Evolutionary conservation across 2,888 invertebrate genomes (phyloP), one percentile per base, ranked within the genome.

Genomic region (Tipula unca): DNA sequence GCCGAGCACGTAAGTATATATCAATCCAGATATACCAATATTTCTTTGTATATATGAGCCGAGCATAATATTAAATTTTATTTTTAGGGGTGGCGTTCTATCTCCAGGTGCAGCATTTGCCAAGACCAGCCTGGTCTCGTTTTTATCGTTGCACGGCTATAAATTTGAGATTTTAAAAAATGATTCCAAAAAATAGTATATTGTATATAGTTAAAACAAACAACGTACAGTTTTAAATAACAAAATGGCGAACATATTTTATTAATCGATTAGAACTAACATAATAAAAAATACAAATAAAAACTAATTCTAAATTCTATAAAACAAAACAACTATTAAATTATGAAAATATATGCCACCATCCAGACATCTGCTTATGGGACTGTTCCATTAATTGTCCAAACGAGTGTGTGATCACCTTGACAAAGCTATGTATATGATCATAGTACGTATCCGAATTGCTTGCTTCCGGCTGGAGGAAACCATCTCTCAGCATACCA

Each of bases 101-200:
- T 92, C 97, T 0, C 95, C 97, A 0, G 97, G 94, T 0, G 93
- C 93, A n/a, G 96, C 96, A 0, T 97, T 97, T 91, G 92, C 91
- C 3, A 93, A 96, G 87, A 97, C 97, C 0, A 92, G 92, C n/a
- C 90, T 97, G 29, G 92, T 96, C 86, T 92, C 95, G 29, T 92
- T 94, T 86, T 91, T 98, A 6, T 91, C 92, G 86, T 92, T 94
- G 54, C 93, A 94, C 89, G 94, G 93, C 54, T 88, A 94, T 14
- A 93, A 90, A 82, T 95, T 94, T 89, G 93, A 94, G 89, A 91
- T 83, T 83, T 83, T 83, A 8, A 5, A 83, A 83, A 32, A 35
- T 35, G 83, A 83, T 83, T 32, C 83, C 94, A 32, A 82, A 82
- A 35, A 85, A 35, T 25, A n/a, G n/a, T n/a, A n/a, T n/a, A n/a